These are phyloP conservation scores for Aphis gossypii DNA, from an alignment of 1,140 invertebrate species.

Conservation along the genomic window DNA sequence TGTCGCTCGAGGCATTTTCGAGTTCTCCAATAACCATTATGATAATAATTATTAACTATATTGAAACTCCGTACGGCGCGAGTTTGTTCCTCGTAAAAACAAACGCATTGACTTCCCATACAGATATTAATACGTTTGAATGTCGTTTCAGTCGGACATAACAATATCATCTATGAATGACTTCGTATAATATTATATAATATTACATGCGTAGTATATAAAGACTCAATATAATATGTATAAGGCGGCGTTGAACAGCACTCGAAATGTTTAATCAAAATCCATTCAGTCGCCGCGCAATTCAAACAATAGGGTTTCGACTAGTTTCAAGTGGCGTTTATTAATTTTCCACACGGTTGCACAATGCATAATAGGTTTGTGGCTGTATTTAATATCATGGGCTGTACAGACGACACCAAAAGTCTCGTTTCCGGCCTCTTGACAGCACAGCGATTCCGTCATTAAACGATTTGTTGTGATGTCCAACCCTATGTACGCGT, in stretches of 20 bases:
- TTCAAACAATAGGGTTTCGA: constrained; percentile 10
- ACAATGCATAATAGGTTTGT: background rate
- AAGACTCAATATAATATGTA: constrained; percentile 19
- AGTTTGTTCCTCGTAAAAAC: background rate
- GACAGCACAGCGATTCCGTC: background rate
- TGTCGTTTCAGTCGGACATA: background rate
- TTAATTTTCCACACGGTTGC: constrained; percentile 40
- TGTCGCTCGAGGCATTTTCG: background rate
- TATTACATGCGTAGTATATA: background rate
- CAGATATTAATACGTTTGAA: background rate
- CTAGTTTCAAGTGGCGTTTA: constrained; percentile 41
- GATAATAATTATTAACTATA: background rate
- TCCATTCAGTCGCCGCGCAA: background rate
- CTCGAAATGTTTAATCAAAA: constrained; percentile 49
- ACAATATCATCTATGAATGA: background rate
- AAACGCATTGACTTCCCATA: background rate
- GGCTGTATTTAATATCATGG: constrained; percentile 21
- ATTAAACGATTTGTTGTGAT: constrained; percentile 16
- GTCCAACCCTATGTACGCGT: constrained; percentile 1
- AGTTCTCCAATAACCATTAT: background rate
- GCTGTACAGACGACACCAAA: constrained; percentile 23
- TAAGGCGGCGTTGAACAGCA: constrained; percentile 30
- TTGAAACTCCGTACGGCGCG: background rate
- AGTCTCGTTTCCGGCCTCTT: constrained; percentile 27
- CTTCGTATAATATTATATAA: background rate